phyloP scores from a whole-genome alignment of 2,888 invertebrate species.

The Antheraea yamamai region DNA sequence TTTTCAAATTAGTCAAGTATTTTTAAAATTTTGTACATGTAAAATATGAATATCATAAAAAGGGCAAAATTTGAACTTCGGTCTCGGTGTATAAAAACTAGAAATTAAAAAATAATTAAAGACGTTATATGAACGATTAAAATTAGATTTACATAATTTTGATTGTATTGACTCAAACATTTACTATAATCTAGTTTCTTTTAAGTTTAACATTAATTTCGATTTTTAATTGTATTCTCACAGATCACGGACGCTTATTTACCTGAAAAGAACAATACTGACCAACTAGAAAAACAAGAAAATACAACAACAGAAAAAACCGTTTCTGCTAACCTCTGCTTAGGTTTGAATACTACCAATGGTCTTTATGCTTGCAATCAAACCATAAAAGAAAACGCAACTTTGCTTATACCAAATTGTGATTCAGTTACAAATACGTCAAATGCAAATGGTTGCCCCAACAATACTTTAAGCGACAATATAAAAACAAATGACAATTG shows the following conservation, averaged over 20 bases:
- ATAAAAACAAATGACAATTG: conserved; percentile 15
- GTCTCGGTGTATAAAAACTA: no score
- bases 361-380: conserved; percentile 28
- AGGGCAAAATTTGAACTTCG: no score
- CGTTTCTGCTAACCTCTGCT: conserved; percentile 26
- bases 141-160: no score
- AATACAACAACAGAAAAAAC: conserved; percentile 24
- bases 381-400: conserved; percentile 23
- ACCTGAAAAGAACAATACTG: conserved; percentile 34
- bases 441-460: neutral
- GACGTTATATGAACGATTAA: no score
- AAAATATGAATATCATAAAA: no score
- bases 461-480: neutral
- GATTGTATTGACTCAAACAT: neutral
- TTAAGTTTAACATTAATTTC: neutral
- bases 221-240: conserved; percentile 28
- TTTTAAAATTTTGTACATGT: no score
- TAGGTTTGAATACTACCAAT: conserved; percentile 26
- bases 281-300: conserved; percentile 23
- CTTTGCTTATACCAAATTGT: conserved; percentile 20
- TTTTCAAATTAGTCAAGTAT: no score
- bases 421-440: neutral
- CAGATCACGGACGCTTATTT: conserved; percentile 64
- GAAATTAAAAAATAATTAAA: no score
- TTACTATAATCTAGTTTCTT: neutral